phyloP scores from a whole-genome alignment of 2,888 invertebrate genomes.

The Ptychoptera albimana region DNA sequence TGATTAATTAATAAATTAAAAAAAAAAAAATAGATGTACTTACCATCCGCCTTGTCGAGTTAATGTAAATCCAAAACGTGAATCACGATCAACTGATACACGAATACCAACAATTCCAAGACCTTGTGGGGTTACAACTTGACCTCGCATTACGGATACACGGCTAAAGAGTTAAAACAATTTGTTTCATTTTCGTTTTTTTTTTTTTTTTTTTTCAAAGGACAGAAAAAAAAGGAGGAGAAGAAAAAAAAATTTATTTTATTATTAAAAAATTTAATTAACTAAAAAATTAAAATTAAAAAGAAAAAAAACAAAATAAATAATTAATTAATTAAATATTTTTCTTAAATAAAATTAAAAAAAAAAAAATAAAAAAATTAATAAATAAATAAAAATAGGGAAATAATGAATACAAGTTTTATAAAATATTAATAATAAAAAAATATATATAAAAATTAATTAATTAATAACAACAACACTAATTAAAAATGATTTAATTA shows the following conservation, averaged over 20 bases:
- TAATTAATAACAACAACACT: too few relatives aligned
- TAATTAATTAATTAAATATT: too few relatives aligned
- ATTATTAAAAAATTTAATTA: conserved; percentile 5
- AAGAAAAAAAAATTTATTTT: conserved; percentile 5
- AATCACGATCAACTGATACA: conserved; percentile 87
- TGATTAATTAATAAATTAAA: not conserved
- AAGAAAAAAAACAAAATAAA: not conserved
- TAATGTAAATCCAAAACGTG: conserved; percentile 89
- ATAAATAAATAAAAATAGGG: too few relatives aligned
- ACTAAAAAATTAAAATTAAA: not conserved
- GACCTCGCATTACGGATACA: conserved; percentile 96
- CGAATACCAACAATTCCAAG: conserved; percentile 94
- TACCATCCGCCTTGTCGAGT: conserved; percentile 89
- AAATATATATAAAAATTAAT: too few relatives aligned
- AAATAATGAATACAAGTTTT: too few relatives aligned
- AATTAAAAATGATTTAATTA: not conserved
- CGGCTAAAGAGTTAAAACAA: conserved; percentile 52
- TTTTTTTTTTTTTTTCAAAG: conserved; percentile 4
- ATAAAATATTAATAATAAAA: too few relatives aligned
- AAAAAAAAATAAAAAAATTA: too few relatives aligned
- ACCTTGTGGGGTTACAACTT: conserved; percentile 87
- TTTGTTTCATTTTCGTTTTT: not conserved
- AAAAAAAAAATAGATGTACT: conserved; percentile 31
- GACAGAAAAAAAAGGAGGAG: not conserved
- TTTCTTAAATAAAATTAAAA: too few relatives aligned